phyloP scores from a whole-genome alignment of 2,888 invertebrate species.

The Chironomus riparius region DNA sequence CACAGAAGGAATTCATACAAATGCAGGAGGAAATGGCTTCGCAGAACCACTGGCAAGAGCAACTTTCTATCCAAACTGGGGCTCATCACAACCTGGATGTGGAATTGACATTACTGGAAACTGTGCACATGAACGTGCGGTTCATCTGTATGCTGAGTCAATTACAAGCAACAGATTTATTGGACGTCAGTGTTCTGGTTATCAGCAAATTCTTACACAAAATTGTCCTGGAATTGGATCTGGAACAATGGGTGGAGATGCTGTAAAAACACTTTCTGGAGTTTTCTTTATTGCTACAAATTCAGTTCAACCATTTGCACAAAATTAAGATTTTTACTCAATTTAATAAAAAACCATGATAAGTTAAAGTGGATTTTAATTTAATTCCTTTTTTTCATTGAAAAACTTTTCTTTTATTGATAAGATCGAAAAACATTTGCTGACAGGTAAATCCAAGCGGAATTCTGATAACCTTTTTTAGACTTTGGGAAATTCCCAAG shows the following conservation, averaged over 20 bases:
- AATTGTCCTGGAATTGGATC: conserved; percentile 18
- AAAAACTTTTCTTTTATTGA: too few species aligned
- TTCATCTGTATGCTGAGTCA: conserved; percentile 19
- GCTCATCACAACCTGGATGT: conserved; percentile 15
- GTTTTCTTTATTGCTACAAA: neutral
- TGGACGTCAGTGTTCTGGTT: neutral
- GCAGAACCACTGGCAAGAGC: conserved; percentile 39
- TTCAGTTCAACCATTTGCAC: neutral
- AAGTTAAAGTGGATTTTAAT: too few species aligned
- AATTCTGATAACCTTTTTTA: too few species aligned
- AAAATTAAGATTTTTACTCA: neutral
- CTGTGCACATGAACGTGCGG: conserved; percentile 24
- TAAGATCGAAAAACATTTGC: too few species aligned
- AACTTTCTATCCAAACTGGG: conserved; percentile 40
- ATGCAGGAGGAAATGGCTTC: conserved; percentile 36
- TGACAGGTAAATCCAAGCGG: too few species aligned
- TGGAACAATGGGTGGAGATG: conserved; percentile 14
- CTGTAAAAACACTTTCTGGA: neutral
- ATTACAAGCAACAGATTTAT: conserved; percentile 9
- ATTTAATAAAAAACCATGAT: too few species aligned
- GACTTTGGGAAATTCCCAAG: too few species aligned
- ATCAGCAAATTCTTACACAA: neutral
- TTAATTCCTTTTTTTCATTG: too few species aligned
- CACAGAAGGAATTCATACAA: conserved; percentile 39
- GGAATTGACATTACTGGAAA: conserved; percentile 22